Evolutionary conservation across 2,113 vertebrate genomes (phyloP), one percentile per base, ranked within the genome.

Genomic region (Talpa occidentalis): DNA sequence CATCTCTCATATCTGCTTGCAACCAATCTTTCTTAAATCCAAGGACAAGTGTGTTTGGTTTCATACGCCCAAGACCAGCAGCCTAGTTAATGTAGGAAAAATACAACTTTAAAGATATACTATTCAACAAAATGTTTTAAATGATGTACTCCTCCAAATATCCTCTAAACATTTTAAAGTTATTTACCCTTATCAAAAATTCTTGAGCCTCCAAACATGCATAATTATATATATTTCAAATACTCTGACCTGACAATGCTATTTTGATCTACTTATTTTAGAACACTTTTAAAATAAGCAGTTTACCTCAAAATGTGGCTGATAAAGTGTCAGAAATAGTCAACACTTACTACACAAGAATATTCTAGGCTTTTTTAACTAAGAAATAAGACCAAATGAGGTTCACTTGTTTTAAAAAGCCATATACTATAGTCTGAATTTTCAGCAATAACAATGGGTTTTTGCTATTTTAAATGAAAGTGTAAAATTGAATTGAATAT

Each of bases 1-100:
- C 99, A 44, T 99, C 99, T 97, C 98, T 99, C 99, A 99, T 99
- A 96, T 99, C 99, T 54, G 98, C 95, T 76, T 99, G 98, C 67
- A 98, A 97, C 99, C 99, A 99, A 97, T 99, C 99, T 84, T 99
- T 99, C 97, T 99, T 99, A 98, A 99, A 99, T 97, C 99, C 99
- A 88, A 99, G 95, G 77, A 99, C 99, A 95, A 99, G 98, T 4
- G 99, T 99, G 96, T 99, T 99, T 40, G 99, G 99, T 94, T 98
- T 99, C 97, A 99, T 99, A 72, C 99, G 99, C 72, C 99, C 99
- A 91, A 99, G 98, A 62, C 99, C 99, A 92, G 99, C 98, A 98
- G 99, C 99, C 99, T 99, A 93, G 44, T 56, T 22, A 80, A 97
- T 88, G 15, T 9, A 96, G 4, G 81, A 79, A 56, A 95, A 90